Evolutionary conservation across 2,113 vertebrate species (phyloP).

Genomic region (Leptobrachium ailaonicum): DNA sequence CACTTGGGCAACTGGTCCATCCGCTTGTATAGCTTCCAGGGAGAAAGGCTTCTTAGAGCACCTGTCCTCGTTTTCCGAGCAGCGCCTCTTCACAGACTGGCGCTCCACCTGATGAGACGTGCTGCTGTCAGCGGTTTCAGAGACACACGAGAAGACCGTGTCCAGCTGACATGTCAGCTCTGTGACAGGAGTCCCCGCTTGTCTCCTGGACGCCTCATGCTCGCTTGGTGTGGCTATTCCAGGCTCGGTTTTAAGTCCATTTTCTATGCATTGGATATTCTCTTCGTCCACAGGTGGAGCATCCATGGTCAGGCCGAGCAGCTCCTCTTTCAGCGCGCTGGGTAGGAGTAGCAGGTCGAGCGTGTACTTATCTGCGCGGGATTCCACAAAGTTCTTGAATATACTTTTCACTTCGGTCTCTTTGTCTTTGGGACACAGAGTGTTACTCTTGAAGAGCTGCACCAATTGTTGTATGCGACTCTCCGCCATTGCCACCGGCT

Average conservation of each 20-base stretch:
- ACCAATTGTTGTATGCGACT: slow-evolving; percentile 93
- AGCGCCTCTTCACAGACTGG: slow-evolving; percentile 85
- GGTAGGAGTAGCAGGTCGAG: slow-evolving; percentile 94
- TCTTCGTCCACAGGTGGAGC: slow-evolving; percentile 28
- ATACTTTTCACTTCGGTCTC: slow-evolving; percentile 84
- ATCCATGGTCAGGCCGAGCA: slow-evolving; percentile 77
- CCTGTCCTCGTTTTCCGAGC: slow-evolving; percentile 85
- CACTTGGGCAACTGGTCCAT: slow-evolving; percentile 10
- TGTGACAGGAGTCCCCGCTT: slow-evolving; percentile 85
- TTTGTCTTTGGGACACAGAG: slow-evolving; percentile 71
- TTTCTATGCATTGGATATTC: neutral
- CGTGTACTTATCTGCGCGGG: slow-evolving; percentile 86
- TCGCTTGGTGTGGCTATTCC: neutral
- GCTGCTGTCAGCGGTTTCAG: slow-evolving; percentile 57
- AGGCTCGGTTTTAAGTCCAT: neutral
- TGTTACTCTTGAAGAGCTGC: slow-evolving; percentile 85
- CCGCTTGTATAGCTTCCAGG: slow-evolving; percentile 70
- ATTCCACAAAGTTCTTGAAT: slow-evolving; percentile 89
- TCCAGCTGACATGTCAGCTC: slow-evolving; percentile 90
- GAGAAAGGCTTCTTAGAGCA: slow-evolving; percentile 91
- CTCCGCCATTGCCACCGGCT: slow-evolving; percentile 93
- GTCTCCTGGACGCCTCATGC: slow-evolving; percentile 73
- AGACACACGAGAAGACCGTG: slow-evolving; percentile 75
- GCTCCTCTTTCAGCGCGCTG: slow-evolving; percentile 88
- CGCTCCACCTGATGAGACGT: slow-evolving; percentile 75